Percentiles rank a stretch among this genome's conserved stretches.
Conservation (phyloP, 2,797 vertebrate species). For the Taenioides sp. region DNA sequence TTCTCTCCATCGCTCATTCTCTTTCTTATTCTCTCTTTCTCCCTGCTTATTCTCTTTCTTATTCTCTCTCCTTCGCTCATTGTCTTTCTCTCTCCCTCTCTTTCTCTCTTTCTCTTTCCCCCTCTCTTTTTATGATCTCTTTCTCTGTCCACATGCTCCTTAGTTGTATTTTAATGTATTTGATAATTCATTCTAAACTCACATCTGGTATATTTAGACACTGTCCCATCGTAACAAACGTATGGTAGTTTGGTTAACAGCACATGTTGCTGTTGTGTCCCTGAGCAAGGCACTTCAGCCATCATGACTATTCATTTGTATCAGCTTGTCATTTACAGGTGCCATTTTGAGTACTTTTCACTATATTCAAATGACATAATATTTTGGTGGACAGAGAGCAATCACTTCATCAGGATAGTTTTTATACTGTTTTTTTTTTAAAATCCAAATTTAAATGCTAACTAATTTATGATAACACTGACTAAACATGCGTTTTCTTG, state of each 20-base stretch:
- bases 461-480: no score
- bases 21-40: no score
- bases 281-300: background rate
- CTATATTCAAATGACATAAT: background rate
- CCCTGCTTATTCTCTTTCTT: background rate
- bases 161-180: background rate
- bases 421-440: background rate
- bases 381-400: background rate
- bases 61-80: no score
- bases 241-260: no score
- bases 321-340: background rate
- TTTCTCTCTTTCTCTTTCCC: background rate
- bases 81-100: no score
- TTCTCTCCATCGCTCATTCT: background rate
- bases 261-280: background rate
- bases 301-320: background rate
- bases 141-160: no score
- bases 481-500: slow-evolving; percentile 18
- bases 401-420: no score
- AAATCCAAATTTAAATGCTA: background rate
- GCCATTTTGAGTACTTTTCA: background rate
- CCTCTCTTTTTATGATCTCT: no score
- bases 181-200: background rate
- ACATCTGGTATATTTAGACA: no score
- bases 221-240: no score